These are phyloP conservation scores for Platorchestia sp. DNA, from an alignment of 1,140 invertebrate genomes.

Conservation along the genomic window DNA sequence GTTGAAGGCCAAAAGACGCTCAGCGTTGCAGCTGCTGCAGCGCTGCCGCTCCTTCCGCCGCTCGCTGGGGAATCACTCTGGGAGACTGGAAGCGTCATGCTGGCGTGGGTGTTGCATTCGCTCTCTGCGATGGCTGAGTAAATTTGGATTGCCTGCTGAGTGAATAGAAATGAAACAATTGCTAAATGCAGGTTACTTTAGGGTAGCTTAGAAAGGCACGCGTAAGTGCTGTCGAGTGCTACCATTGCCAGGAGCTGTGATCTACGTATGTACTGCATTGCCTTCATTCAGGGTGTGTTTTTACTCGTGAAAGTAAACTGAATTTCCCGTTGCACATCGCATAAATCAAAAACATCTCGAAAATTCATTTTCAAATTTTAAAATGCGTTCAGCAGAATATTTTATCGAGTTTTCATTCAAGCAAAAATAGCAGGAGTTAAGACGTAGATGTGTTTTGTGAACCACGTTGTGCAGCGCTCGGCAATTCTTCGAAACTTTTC, in stretches of 20 bases:
- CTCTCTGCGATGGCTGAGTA: neutral
- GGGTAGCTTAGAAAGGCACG: too few relatives aligned
- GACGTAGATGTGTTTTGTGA: neutral
- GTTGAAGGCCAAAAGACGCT: conserved; percentile 2
- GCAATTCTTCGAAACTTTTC: neutral
- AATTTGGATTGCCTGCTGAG: neutral
- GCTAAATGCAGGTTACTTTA: neutral
- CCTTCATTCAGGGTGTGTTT: too few relatives aligned
- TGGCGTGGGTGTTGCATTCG: neutral
- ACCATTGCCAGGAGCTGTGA: too few relatives aligned
- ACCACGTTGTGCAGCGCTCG: neutral
- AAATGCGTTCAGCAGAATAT: too few relatives aligned
- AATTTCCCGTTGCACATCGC: too few relatives aligned
- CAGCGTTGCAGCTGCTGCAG: neutral
- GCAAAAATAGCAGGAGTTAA: too few relatives aligned
- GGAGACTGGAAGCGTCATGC: neutral
- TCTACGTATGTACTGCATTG: too few relatives aligned
- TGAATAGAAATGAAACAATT: neutral
- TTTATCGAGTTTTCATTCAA: too few relatives aligned
- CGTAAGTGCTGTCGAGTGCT: too few relatives aligned
- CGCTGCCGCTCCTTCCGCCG: neutral
- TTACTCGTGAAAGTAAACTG: too few relatives aligned
- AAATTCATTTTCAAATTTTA: too few relatives aligned
- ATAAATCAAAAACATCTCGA: too few relatives aligned
- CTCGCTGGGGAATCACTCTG: conserved; percentile 19